Evolutionary conservation across 2,888 invertebrate species (phyloP), one percentile per base, ranked within the genome.

Genomic region (Physocephala rufipes): DNA sequence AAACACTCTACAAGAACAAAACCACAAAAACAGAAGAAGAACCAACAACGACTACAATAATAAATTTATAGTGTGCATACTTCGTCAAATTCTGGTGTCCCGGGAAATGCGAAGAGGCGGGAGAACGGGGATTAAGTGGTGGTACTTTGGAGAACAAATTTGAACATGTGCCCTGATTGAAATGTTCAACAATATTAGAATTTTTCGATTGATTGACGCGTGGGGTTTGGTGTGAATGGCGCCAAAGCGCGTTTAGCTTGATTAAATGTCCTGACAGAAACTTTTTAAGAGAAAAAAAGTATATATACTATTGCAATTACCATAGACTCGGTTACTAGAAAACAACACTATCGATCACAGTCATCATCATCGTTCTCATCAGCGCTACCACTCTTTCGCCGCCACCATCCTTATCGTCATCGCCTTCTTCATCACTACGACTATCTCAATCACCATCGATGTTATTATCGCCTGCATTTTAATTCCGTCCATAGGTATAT

Each of bases 171-270:
- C 30, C 16, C 49, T 69, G 69, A 61, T 69, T 69, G 61, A 69
- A 69, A 69, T 69, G 69, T 70, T 70, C 30, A 63, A 64, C 45
- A 45, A 58, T 58, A 70, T 70, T 70, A 70, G 58, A 64, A 70
- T 36, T 51, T 62, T 51, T 9, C 61, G 62, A 68, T 68, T 68
- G 68, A 68, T 51, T 68, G 68, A 67, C 67, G 68, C 58, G 26
- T 15, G n/a, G 21, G 53, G 55, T 43, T n/a, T 43, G 19, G 45
- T 58, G 67, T 53, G 43, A 49, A 63, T 63, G 63, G 47, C 45
- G 47, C 63, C 47, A 21, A 16, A 47, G 7, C 47, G 45, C 63
- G 26, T 63, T 47, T 47, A 13, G 24, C 47, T 24, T 63, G 26
- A 47, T 49, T 63, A 47, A 63, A 63, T 63, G 63, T 63, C 63